These are phyloP conservation scores for Gymnoscelis rufifasciata DNA, from an alignment of 2,888 invertebrate genomes.

Conservation along the genomic window DNA sequence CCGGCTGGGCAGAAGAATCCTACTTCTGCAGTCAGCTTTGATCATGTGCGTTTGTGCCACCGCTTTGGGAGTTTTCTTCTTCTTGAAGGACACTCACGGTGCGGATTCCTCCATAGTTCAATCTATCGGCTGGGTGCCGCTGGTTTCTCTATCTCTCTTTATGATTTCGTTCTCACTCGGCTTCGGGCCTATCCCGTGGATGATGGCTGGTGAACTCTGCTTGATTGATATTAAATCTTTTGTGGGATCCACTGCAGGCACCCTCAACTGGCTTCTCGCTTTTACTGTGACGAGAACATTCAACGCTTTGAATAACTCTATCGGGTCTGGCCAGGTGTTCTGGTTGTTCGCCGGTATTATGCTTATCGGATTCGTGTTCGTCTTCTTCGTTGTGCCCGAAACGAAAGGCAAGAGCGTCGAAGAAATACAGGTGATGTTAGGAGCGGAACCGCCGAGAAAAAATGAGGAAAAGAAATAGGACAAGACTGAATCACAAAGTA, in stretches of 20 bases:
- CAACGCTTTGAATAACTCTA: conserved; percentile 69
- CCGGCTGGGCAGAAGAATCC: conserved; percentile 85
- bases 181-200: conserved; percentile 93
- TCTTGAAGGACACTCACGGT: conserved; percentile 57
- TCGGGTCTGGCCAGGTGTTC: conserved; percentile 83
- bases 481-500: conserved; percentile 54
- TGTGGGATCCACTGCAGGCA: conserved; percentile 87
- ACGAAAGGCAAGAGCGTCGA: conserved; percentile 85
- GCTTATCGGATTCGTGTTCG: conserved; percentile 82
- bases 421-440: conserved; percentile 80
- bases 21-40: conserved; percentile 84
- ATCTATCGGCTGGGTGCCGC: conserved; percentile 85
- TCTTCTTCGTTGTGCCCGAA: conserved; percentile 82
- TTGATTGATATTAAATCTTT: conserved; percentile 87
- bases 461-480: conserved; percentile 55
- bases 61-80: conserved; percentile 86
- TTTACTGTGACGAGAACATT: conserved; percentile 89
- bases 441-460: conserved; percentile 47
- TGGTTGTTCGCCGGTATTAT: conserved; percentile 86
- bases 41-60: conserved; percentile 85
- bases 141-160: conserved; percentile 85
- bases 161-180: conserved; percentile 90
- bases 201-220: conserved; percentile 90
- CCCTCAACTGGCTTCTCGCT: conserved; percentile 89
- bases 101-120: conserved; percentile 54